Evolutionary conservation across 2,113 vertebrate genomes (phyloP).

Genomic region (Pavo muticus): DNA sequence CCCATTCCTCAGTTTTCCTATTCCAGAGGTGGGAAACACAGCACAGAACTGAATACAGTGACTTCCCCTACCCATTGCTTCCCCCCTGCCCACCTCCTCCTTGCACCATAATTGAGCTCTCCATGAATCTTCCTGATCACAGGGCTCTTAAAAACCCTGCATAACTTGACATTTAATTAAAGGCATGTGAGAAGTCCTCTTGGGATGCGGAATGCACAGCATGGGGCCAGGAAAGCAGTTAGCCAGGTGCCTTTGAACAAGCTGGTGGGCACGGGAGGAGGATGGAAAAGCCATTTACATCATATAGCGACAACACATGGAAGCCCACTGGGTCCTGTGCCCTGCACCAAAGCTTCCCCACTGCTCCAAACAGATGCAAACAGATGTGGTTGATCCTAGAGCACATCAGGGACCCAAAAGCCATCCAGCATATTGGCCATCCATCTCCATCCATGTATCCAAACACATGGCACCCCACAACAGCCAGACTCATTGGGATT

Average conservation of each 20-base stretch:
- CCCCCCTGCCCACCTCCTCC: neutral
- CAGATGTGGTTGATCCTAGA: neutral
- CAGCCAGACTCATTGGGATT: neutral
- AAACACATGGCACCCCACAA: neutral
- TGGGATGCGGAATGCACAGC: neutral
- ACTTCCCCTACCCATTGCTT: neutral
- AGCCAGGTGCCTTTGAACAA: neutral
- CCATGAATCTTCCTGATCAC: neutral
- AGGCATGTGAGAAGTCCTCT: neutral
- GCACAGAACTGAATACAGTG: neutral
- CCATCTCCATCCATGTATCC: accelerated
- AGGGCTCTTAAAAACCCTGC: neutral
- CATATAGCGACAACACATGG: neutral
- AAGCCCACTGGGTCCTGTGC: neutral
- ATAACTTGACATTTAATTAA: conserved; percentile 63
- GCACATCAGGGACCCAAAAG: neutral
- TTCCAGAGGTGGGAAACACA: neutral
- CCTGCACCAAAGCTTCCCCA: neutral
- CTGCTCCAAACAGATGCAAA: neutral
- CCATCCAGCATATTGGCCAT: accelerated
- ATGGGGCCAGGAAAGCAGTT: neutral
- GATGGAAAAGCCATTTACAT: neutral
- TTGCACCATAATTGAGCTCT: neutral
- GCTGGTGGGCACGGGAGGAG: neutral
- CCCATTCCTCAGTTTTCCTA: accelerated